Conservation (phyloP, 2,113 vertebrate genomes). For the Otocyon megalotis region DNA sequence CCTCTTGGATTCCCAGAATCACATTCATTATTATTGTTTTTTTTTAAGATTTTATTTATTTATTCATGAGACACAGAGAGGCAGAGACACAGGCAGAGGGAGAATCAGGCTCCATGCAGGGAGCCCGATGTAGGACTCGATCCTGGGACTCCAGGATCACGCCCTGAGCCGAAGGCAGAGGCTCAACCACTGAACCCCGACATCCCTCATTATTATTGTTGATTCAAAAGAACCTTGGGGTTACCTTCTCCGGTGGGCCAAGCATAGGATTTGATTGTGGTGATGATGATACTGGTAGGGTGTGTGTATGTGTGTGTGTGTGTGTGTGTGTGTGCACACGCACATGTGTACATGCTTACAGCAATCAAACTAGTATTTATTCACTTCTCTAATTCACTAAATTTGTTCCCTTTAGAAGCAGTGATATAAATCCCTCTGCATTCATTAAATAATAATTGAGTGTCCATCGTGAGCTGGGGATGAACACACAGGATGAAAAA, state of each 20-base stretch:
- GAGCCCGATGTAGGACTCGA: no score
- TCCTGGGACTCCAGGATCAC: no score
- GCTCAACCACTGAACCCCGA: no score
- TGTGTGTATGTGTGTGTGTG: neutral
- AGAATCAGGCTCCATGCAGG: no score
- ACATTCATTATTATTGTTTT: neutral
- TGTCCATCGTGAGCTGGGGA: neutral
- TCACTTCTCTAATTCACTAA: neutral
- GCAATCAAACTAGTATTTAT: neutral
- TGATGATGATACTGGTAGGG: neutral
- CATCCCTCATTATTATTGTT: neutral
- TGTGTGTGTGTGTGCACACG: rapidly evolving
- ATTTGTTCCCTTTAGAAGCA: neutral
- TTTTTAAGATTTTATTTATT: no score
- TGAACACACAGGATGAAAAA: neutral
- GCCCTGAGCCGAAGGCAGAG: no score
- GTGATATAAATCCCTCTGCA: neutral
- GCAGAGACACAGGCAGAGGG: no score
- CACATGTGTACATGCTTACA: neutral
- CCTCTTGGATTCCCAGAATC: neutral
- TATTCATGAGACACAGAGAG: no score
- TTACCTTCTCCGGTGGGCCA: neutral
- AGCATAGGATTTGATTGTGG: neutral
- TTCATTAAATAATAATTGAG: neutral
- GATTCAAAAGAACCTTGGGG: neutral